These are phyloP conservation scores for Diloba caeruleocephala DNA, from an alignment of 2,888 invertebrate genomes.

Conservation along the genomic window DNA sequence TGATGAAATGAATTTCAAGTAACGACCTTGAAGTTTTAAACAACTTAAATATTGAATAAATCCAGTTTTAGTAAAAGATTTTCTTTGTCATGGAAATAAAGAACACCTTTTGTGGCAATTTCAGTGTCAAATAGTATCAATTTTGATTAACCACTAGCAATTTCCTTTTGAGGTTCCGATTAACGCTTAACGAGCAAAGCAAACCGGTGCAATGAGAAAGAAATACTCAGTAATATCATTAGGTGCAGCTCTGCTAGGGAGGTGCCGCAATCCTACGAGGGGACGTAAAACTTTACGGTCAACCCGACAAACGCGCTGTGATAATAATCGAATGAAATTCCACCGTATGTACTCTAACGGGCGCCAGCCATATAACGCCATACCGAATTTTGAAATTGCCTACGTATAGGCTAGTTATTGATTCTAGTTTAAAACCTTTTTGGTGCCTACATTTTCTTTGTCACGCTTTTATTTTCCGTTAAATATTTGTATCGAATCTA, in stretches of 20 bases:
- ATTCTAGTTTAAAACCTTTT: constrained; percentile 22
- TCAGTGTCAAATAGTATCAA: constrained; percentile 18
- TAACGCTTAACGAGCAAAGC: constrained; percentile 39
- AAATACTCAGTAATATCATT: constrained; percentile 60
- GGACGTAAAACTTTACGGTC: constrained; percentile 66
- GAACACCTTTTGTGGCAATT: neutral
- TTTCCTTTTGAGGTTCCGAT: constrained; percentile 37
- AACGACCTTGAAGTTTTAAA: constrained; percentile 52
- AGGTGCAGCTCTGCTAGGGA: constrained; percentile 55
- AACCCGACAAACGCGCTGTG: constrained; percentile 47
- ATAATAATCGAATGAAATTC: constrained; percentile 54
- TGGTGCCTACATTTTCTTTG: constrained; percentile 8
- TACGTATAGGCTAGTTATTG: constrained; percentile 26
- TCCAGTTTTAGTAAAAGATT: constrained; percentile 44
- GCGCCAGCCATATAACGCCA: constrained; percentile 23
- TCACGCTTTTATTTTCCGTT: constrained; percentile 5
- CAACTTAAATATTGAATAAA: constrained; percentile 48
- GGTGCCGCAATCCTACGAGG: constrained; percentile 53
- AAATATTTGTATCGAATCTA: neutral
- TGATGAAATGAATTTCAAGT: constrained; percentile 51
- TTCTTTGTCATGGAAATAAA: constrained; percentile 21
- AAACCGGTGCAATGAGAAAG: constrained; percentile 54
- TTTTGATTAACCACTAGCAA: constrained; percentile 40
- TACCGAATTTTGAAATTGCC: constrained; percentile 36
- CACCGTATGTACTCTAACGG: constrained; percentile 32